A percentile compares a stretch with the other conserved stretches of the same genome.
phyloP scores from a whole-genome alignment of 2,113 vertebrate genomes.

The Alligator mississippiensis region DNA sequence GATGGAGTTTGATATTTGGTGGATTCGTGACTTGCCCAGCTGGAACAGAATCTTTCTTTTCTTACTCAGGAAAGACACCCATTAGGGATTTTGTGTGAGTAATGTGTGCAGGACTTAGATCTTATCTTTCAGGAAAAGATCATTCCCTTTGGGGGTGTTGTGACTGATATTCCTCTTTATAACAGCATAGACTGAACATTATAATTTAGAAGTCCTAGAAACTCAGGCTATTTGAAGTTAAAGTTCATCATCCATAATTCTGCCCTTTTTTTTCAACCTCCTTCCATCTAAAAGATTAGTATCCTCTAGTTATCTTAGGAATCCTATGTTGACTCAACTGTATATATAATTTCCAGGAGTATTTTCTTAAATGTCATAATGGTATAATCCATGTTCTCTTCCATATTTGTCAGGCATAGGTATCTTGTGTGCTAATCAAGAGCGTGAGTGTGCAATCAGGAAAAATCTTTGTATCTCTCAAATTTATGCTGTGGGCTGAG shows the following conservation, averaged over 20 bases:
- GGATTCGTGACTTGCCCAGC: slow-evolving; percentile 18
- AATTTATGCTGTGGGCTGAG: neutral
- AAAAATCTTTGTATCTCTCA: neutral
- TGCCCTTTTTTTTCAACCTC: neutral
- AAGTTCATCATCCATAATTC: neutral
- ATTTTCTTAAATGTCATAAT: neutral
- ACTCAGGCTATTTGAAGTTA: neutral
- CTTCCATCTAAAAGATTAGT: neutral
- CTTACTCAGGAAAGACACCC: neutral
- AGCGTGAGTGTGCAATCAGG: neutral
- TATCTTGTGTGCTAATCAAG: neutral
- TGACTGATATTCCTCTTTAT: neutral
- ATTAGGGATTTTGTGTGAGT: slow-evolving; percentile 21
- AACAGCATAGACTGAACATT: neutral
- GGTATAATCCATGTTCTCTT: fast-evolving
- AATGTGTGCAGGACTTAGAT: neutral
- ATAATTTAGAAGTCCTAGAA: neutral
- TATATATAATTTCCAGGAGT: fast-evolving
- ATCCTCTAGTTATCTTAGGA: neutral
- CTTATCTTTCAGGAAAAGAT: slow-evolving; percentile 30
- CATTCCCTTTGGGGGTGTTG: neutral
- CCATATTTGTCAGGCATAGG: neutral
- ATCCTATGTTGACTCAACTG: neutral
- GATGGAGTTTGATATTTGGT: neutral
- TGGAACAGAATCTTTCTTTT: slow-evolving; percentile 8